Percentiles rank a stretch among this genome's conserved stretches.
Conservation (phyloP, 30 jellyfish, hydroid and myxozoan genomes). For the Hydractinia echinata region DNA sequence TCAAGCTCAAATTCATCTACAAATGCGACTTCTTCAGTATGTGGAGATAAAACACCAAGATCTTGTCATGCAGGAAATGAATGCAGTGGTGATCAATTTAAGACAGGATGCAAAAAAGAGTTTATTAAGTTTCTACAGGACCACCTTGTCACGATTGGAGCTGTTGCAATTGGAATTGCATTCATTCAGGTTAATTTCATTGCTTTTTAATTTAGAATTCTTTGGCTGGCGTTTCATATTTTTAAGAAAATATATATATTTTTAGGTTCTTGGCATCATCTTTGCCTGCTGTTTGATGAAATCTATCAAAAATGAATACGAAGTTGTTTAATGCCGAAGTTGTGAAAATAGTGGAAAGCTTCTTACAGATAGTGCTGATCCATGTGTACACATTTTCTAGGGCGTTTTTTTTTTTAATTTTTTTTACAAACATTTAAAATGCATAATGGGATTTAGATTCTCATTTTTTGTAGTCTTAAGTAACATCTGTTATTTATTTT, state of each 20-base stretch:
- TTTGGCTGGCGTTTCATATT: neutral
- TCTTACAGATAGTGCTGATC: too few species aligned
- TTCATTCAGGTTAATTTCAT: constrained; percentile 54
- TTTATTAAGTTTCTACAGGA: constrained; percentile 70
- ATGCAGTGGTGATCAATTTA: constrained; percentile 31
- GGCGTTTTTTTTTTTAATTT: too few species aligned
- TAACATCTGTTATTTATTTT: too few species aligned
- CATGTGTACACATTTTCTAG: too few species aligned
- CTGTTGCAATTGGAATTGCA: constrained; percentile 84
- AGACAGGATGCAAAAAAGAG: constrained; percentile 63
- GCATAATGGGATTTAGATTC: too few species aligned
- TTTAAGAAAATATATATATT: neutral
- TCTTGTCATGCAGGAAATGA: constrained; percentile 16
- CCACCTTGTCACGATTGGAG: constrained; percentile 83
- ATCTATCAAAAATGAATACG: constrained; percentile 87
- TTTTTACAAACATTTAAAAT: too few species aligned
- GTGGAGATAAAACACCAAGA: constrained; percentile 19
- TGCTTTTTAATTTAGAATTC: neutral
- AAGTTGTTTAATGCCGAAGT: constrained; percentile 73
- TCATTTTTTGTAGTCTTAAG: too few species aligned
- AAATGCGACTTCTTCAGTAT: constrained; percentile 12
- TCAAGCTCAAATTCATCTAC: neutral
- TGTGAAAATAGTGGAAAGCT: too few species aligned
- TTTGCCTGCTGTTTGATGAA: constrained; percentile 85
- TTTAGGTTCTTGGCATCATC: constrained; percentile 87